Evolutionary conservation across 2,113 vertebrate species (phyloP), one percentile per base, ranked within the genome.

Genomic region (Agelaius phoeniceus): DNA sequence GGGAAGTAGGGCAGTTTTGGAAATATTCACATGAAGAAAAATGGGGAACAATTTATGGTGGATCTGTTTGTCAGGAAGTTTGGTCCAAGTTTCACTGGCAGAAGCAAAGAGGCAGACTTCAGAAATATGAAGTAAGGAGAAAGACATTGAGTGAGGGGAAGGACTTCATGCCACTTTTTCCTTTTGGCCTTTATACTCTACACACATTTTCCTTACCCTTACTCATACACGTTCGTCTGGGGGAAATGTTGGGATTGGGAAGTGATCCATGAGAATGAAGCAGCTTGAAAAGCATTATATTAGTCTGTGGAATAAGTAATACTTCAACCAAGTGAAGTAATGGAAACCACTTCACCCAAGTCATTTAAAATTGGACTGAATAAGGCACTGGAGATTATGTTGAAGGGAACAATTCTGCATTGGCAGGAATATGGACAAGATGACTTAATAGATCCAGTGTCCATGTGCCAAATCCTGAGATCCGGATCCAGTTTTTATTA

Each of bases 291-390:
- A 93, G 88, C 90, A 95, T 96, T 95, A 96, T 96, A 92, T 95
- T 97, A 95, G 96, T 94, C 93, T 96, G 90, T 97, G 96, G 96
- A 97, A 96, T 95, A 96, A 96, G 94, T 94, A 97, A 97, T 97
- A 94, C 96, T 92, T 96, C 94, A 96, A 96, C 71, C 74, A 92
- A 95, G 75, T 97, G 95, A 97, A 96, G 96, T 97, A 96, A 97
- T 97, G 97, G 97, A 97, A 97, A 96, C 94, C 52, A 46, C 75
- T 95, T 97, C 94, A 94, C 94, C 95, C 93, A 95, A 96, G 91
- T 95, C 89, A 95, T 91, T 96, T 96, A 92, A 89, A 95, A 91
- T 95, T 97, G 92, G 94, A 93, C 90, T 72, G 73, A 94, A 94
- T 92, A 96, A 96, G 74, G 80, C 92, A 96, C 90, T 96, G 76